Base-by-base conservation (phyloP, 2,113 vertebrate species). In the Agapornis roseicollis region DNA sequence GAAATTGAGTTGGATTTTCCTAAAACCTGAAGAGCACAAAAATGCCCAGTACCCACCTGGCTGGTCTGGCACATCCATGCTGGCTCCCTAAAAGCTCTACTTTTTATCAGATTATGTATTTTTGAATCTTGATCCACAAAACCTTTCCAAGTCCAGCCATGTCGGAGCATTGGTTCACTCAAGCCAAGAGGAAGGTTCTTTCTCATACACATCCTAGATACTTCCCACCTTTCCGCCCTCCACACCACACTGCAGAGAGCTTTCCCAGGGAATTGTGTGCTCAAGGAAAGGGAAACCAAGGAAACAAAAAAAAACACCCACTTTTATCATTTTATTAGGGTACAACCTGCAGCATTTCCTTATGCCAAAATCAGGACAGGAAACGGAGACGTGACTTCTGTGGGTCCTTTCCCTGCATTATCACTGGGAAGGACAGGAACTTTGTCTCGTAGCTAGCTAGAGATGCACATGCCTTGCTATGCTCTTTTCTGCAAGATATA, bases 301-400 rank as follows among this genome's bases (percentile, higher is more conserved):
- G 55, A 94, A 93, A 86, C 64, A 88, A 94, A 78, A 68, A 47
- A 13, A n/a, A n/a, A n/a, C n/a, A 16, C 6, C 8, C 17, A 18
- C 72, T 90, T 90, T 92, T 77, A 91, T 94, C 12, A 2, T 80
- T 93, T 83, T 68, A 80, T 60, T 86, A 90, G 79, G 53, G 79
- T 31, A 80, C 63, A 83, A 61, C 44, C 85, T 83, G 66, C 68
- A 90, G 56, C 28, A 64, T 49, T 94, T 94, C 92, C 66, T 87
- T 50, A 63, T 56, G 80, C 83, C 29, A 20, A 80, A 94, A 85
- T 3, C 22, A 5, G 80, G 84, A 27, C 84, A 91, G 96, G 95
- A 96, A 96, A 77, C 11, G 87, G 31, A 90, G 90, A 96, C 92
- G 86, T 92, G 95, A 93, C 96, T 96, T 56, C 58, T 76, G 66